A percentile compares a stretch with the other conserved stretches of the same genome.
phyloP scores from a whole-genome alignment of 2,113 vertebrate genomes.

The Origma solitaria region DNA sequence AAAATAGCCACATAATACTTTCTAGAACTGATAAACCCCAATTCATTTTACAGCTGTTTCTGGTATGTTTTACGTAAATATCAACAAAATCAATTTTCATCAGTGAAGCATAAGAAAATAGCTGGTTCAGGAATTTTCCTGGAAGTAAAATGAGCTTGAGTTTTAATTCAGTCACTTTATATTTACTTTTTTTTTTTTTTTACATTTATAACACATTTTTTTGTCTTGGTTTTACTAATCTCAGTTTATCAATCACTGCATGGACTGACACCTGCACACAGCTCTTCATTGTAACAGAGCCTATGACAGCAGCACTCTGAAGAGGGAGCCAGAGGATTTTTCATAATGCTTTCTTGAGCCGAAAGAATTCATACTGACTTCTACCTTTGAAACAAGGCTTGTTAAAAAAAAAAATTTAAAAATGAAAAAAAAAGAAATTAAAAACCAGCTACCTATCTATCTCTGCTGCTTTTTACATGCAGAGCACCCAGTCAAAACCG shows the following conservation, averaged over 20 bases:
- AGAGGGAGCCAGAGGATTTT: constrained; percentile 42
- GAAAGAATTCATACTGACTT: background rate
- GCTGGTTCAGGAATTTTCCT: background rate
- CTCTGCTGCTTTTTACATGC: background rate
- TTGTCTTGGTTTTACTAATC: background rate
- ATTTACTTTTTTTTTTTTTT: background rate
- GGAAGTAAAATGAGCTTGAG: background rate
- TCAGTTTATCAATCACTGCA: background rate
- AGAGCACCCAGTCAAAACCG: background rate
- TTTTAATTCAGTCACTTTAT: background rate
- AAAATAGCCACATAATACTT: background rate
- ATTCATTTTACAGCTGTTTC: background rate
- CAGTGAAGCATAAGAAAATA: background rate
- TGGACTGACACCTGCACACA: background rate
- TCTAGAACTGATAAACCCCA: background rate
- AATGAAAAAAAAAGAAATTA: no score
- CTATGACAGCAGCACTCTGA: background rate
- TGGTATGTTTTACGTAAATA: background rate
- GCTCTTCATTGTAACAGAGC: background rate
- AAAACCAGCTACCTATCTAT: background rate
- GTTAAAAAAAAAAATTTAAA: background rate
- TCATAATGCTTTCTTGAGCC: background rate
- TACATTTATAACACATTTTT: background rate
- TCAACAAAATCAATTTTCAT: background rate
- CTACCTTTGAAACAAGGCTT: background rate